These are phyloP conservation scores for Lycia hirtaria DNA, from an alignment of 2,888 invertebrate genomes.

Conservation along the genomic window DNA sequence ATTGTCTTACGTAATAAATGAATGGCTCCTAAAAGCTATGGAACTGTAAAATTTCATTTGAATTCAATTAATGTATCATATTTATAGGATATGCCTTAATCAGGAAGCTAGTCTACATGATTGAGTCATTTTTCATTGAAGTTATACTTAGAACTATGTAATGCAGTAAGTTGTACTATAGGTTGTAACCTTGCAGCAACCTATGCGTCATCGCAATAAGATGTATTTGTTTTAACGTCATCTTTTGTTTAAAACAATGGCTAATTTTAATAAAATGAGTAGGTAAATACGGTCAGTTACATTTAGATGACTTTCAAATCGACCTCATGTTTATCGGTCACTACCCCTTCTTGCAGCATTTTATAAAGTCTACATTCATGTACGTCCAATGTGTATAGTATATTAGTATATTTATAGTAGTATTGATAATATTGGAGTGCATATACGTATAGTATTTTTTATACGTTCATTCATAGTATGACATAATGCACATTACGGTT, in stretches of 20 bases:
- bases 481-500: background rate
- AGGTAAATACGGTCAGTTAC: slow-evolving; percentile 2
- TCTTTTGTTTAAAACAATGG: background rate
- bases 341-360: background rate
- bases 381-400: background rate
- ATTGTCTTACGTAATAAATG: no score
- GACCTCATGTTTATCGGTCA: slow-evolving; percentile 9
- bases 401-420: background rate
- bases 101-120: background rate
- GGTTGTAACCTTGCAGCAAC: slow-evolving; percentile 1
- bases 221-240: background rate
- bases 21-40: no score
- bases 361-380: background rate
- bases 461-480: slow-evolving; percentile 2
- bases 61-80: no score
- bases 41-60: no score
- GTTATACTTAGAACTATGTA: background rate
- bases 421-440: slow-evolving; percentile 6
- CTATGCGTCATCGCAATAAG: background rate
- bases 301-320: slow-evolving; percentile 11
- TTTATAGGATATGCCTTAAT: background rate
- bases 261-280: background rate
- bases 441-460: background rate
- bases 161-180: background rate
- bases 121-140: background rate